Percentiles rank a stretch among this genome's conserved stretches.
Evolutionary conservation across 2,797 vertebrate genomes (phyloP).

Genomic region (Halcyon leucocephala): DNA sequence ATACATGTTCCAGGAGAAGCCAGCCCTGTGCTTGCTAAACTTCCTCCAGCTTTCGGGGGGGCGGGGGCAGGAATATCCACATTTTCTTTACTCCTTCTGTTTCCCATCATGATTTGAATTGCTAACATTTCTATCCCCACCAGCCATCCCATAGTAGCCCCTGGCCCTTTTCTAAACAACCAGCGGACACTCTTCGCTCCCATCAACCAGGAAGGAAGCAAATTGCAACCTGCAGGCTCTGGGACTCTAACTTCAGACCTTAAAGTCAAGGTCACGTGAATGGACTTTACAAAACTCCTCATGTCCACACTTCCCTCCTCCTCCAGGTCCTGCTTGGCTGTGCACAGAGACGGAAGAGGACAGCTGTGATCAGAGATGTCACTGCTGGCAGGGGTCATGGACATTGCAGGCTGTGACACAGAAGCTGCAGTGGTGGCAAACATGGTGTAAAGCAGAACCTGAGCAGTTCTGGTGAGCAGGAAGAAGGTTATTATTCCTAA

Average conservation of each 20-base stretch:
- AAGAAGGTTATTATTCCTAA: not conserved
- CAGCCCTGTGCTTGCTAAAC: not conserved
- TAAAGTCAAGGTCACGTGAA: not conserved
- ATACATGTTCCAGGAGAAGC: slow-evolving; percentile 5
- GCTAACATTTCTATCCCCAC: slow-evolving; percentile 25
- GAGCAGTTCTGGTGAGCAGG: not conserved
- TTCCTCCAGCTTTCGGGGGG: not conserved
- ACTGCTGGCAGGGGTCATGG: not conserved
- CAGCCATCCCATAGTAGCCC: not conserved
- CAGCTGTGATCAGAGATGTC: accelerated
- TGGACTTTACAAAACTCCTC: not conserved
- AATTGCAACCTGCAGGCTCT: not conserved
- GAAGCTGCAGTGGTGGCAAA: not conserved
- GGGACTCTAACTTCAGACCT: not conserved
- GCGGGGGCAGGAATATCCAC: too few relatives aligned
- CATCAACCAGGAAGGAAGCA: not conserved
- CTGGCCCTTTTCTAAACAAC: not conserved
- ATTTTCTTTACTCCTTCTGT: slow-evolving; percentile 31
- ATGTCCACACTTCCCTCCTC: not conserved
- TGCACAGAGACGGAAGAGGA: not conserved
- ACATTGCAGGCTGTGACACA: not conserved
- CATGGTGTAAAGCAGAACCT: not conserved
- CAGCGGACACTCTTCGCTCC: not conserved
- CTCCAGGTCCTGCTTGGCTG: not conserved
- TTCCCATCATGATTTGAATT: slow-evolving; percentile 56